Base-by-base conservation (phyloP, 2,888 invertebrate species). In the Sesia bembeciformis region DNA sequence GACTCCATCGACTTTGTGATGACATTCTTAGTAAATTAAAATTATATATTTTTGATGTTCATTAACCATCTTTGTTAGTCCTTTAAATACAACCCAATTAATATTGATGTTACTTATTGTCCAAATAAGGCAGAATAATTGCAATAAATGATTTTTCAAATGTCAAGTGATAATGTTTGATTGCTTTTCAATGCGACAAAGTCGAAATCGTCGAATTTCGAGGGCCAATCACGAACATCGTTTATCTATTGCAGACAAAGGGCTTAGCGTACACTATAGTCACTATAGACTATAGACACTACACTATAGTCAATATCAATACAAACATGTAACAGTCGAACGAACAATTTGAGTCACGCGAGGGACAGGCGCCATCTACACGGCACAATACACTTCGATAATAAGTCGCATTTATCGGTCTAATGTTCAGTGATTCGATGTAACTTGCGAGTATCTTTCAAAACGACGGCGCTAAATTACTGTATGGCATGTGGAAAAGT, bases 261-360 rank as follows among this genome's bases (percentile, higher is more conserved):
- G 70, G 73, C 68, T 75, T 80, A 71, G 78, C 82, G 78, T 84
- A n/a, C n/a, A n/a, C n/a, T n/a, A n/a, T n/a, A n/a, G 23, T 23
- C 23, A 23, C n/a, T n/a, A n/a, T n/a, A n/a, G n/a, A n/a, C n/a
- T n/a, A n/a, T n/a, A 7, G 23, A 40, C 40, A 83, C 80, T 71
- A 72, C 76, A 73, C 75, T 72, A 70, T 75, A 82, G 81, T 82
- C 74, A 71, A 81, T 71, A 68, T 74, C 70, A 76, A 77, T 79
- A 73, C 68, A 68, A 74, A 71, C 74, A 67, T 66, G 69, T 64
- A 67, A 70, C 68, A 67, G 69, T 62, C 70, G 62, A 72, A 78
- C 66, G 71, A 78, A 76, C 67, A 66, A 68, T 70, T 72, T 66
- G 54, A 76, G 77, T 79, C 84, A 84, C 83, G 84, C 81, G 62